Conservation (phyloP, 2,113 vertebrate genomes). For the Scomber scombrus region DNA sequence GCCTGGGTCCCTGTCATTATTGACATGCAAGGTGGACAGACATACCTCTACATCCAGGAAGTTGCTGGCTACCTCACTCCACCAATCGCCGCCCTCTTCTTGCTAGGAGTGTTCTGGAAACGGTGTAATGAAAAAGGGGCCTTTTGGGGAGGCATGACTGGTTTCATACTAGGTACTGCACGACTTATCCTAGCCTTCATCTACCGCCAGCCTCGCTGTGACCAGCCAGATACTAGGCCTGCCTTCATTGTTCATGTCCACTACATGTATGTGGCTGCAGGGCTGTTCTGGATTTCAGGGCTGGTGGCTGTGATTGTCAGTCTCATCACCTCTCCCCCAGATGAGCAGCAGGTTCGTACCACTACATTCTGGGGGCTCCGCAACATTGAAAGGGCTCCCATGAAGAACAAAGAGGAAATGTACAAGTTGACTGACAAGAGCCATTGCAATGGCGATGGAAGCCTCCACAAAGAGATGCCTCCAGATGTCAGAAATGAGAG, state of each 20-base stretch:
- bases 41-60: slow-evolving; percentile 99
- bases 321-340: slow-evolving; percentile 92
- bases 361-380: slow-evolving; percentile 94
- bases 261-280: slow-evolving; percentile 97
- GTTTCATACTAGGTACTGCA: slow-evolving; percentile 89
- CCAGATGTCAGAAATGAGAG: slow-evolving; percentile 88
- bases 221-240: slow-evolving; percentile 92
- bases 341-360: slow-evolving; percentile 88
- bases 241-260: slow-evolving; percentile 91
- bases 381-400: slow-evolving; percentile 70
- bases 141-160: slow-evolving; percentile 95
- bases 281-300: slow-evolving; percentile 95
- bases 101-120: slow-evolving; percentile 96
- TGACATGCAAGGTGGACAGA: slow-evolving; percentile 99
- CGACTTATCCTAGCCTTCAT: slow-evolving; percentile 92
- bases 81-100: slow-evolving; percentile 95
- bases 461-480: slow-evolving; percentile 85
- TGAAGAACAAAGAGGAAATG: slow-evolving; percentile 76
- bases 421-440: slow-evolving; percentile 86
- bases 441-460: slow-evolving; percentile 76
- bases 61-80: slow-evolving; percentile 97
- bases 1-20: slow-evolving; percentile 98
- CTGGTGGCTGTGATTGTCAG: slow-evolving; percentile 91
- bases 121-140: slow-evolving; percentile 96
- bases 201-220: slow-evolving; percentile 92